These are phyloP conservation scores for Trissolcus brochymenae DNA, from an alignment of 2,888 invertebrate species.

Conservation along the genomic window DNA sequence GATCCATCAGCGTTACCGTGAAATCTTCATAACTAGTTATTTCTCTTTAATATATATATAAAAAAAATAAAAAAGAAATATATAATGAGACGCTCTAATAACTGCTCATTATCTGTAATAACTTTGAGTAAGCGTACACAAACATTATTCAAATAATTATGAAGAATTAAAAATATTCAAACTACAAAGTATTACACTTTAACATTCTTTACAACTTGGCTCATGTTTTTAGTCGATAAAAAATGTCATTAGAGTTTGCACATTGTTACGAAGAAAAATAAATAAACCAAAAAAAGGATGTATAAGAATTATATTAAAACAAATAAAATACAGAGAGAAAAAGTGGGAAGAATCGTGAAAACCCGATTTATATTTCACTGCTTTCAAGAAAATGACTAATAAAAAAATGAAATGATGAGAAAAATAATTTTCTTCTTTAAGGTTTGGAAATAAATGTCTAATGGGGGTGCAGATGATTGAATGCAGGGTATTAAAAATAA, in stretches of 20 bases:
- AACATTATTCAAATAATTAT: not conserved
- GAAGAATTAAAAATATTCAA: not conserved
- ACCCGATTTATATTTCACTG: not conserved
- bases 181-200: too few species aligned
- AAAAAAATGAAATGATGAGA: not conserved
- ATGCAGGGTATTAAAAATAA: slow-evolving; percentile 18
- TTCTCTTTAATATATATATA: slow-evolving; percentile 1
- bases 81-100: not conserved
- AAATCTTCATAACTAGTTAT: slow-evolving; percentile 7
- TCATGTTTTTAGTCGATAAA: too few species aligned
- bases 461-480: not conserved
- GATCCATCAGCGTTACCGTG: slow-evolving; percentile 11
- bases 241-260: too few species aligned
- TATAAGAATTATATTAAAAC: too few species aligned
- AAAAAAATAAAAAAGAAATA: not conserved
- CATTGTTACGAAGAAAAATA: too few species aligned
- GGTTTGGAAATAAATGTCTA: not conserved
- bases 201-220: too few species aligned
- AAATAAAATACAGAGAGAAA: too few species aligned
- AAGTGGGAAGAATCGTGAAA: too few species aligned
- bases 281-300: too few species aligned
- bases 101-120: slow-evolving; percentile 1
- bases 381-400: not conserved
- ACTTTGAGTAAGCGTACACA: not conserved
- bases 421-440: not conserved